Base-by-base conservation (phyloP, 1,140 invertebrate species). In the Halictus rubicundus region DNA sequence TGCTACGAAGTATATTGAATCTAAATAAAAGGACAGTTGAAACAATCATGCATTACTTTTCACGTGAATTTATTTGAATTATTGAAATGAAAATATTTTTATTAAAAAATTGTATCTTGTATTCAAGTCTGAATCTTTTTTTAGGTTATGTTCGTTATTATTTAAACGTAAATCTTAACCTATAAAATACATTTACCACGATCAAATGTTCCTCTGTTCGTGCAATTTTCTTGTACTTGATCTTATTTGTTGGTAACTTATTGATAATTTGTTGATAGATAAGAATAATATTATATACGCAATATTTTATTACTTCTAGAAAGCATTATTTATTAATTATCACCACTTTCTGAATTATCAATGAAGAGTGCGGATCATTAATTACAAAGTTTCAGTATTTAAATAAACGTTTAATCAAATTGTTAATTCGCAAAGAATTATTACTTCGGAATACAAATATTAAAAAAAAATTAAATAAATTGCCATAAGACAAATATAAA, bases 1-100 rank as follows among this genome's bases (percentile, higher is more conserved):
- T 87, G 54, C 21, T 66, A n/a, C 7, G 1, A 16, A n/a, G 37
- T 60, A 61, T 27, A 14, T 64, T 49, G 3, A 52, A 60, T 57
- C 21, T 73, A 25, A 7, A 60, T 32, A 42, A 46, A 19, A 49
- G 46, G 0, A 1, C 10, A 16, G 0, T 46, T 19, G 42, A 12
- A 46, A 23, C 8, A 10, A n/a, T 23, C 10, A 14, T 23, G 9
- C 12, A 27, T 32, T 19, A 25, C n/a, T 9, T 8, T 39, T 9
- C 1, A 39, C 4, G 9, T 52, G 49, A 21, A 10, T 52, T 52
- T 16, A 52, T 52, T 52, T 21, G 14, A 19, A 68, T 14, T 2
- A 25, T 25, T 3, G 25, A 74, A 65, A 10, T 74, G 1, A 21
- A 52, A 5, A 19, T 23, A 64, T 27, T 49, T 61, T 27, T 0